A percentile compares a stretch with the other conserved stretches of the same genome.
These are phyloP conservation scores for Paralvinella palmiformis DNA, from an alignment of 1,140 invertebrate genomes.

Conservation along the genomic window DNA sequence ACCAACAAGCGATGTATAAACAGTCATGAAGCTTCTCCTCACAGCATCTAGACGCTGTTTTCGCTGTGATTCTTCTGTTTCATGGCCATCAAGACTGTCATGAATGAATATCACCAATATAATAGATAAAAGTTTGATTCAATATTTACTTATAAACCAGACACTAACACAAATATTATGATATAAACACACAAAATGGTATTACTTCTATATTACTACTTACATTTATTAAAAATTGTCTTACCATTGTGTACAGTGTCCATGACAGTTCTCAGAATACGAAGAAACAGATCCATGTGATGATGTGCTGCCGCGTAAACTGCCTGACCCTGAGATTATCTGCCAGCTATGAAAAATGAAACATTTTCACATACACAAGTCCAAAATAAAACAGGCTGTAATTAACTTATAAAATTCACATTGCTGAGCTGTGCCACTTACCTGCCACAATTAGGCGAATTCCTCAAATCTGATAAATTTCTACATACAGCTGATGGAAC, in stretches of 20 bases:
- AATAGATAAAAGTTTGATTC: no score
- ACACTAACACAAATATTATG: no score
- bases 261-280: no score
- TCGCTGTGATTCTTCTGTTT: not conserved
- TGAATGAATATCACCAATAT: no score
- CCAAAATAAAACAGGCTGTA: not conserved
- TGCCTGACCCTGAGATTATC: constrained; percentile 62
- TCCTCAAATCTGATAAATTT: not conserved
- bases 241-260: no score
- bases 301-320: constrained; percentile 27
- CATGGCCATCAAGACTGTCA: no score
- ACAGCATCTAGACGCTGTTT: constrained; percentile 7
- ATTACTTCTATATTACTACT: no score
- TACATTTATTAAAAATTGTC: no score
- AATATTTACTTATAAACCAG: no score
- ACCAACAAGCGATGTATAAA: not conserved
- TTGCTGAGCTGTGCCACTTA: not conserved
- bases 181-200: no score
- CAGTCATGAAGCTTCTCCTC: constrained; percentile 2
- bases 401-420: not conserved
- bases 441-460: not conserved
- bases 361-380: not conserved
- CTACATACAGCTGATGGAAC: not conserved
- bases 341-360: constrained; percentile 58
- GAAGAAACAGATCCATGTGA: no score